Percentiles rank a stretch among this genome's conserved stretches.
Evolutionary conservation across 2,888 invertebrate genomes (phyloP).

Genomic region (Argynnis bischoffii): DNA sequence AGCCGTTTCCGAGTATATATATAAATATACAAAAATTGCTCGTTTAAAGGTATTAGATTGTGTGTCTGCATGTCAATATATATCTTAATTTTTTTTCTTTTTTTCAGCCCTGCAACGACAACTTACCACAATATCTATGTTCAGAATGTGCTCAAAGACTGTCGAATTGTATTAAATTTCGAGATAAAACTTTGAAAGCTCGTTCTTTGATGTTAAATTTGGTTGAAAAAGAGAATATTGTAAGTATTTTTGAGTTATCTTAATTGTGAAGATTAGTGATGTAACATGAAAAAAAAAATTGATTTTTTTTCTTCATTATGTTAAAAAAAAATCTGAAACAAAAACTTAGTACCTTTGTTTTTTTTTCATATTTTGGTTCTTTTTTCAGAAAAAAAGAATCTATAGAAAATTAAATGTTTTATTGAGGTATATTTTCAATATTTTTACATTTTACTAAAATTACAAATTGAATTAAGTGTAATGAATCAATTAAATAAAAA

Average conservation of each 20-base stretch:
- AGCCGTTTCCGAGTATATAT: no score
- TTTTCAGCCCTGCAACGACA: constrained; percentile 51
- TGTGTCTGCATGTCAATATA: not conserved
- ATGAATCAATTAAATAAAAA: no score
- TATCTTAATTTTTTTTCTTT: not conserved
- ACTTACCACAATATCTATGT: constrained; percentile 60
- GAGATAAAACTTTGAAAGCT: constrained; percentile 51
- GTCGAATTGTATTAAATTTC: constrained; percentile 48
- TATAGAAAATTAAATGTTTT: not conserved
- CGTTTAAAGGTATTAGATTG: no score
- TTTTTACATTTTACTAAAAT: no score
- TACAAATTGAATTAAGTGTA: no score
- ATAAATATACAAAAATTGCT: no score
- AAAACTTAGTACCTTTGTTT: not conserved
- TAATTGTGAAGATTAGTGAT: no score
- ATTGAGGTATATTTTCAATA: not conserved
- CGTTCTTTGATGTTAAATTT: constrained; percentile 55
- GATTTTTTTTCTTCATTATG: no score
- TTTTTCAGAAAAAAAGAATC: not conserved
- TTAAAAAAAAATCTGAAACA: no score
- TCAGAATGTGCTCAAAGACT: constrained; percentile 58
- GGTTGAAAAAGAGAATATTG: constrained; percentile 48
- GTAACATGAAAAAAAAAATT: no score
- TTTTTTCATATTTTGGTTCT: not conserved
- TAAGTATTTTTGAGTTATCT: constrained; percentile 46